Conservation (phyloP, 2,797 vertebrate species). For the Onychomys leucogaster region DNA sequence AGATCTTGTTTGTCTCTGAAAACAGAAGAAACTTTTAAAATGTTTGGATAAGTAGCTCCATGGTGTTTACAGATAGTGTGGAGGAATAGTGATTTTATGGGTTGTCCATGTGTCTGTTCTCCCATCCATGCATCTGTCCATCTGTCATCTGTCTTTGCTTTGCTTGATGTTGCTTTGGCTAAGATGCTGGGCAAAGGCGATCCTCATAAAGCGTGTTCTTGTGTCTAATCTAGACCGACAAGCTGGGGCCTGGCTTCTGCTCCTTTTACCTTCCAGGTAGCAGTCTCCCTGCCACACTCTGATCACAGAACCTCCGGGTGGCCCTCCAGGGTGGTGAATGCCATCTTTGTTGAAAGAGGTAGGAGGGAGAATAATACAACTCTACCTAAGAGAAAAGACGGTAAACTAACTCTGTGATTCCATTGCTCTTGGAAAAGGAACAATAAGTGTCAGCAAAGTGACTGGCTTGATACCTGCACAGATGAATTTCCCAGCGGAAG, state of each 20-base stretch:
- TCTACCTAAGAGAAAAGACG: constrained; percentile 64
- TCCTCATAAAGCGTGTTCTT: constrained; percentile 44
- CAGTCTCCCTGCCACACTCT: constrained; percentile 55
- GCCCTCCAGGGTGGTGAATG: constrained; percentile 65
- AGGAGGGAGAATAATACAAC: constrained; percentile 72
- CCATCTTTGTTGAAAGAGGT: constrained; percentile 71
- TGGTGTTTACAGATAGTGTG: neutral
- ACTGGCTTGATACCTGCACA: constrained; percentile 62
- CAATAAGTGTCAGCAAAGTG: constrained; percentile 75
- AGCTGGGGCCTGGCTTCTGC: neutral
- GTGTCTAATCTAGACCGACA: constrained; percentile 25
- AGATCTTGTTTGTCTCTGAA: neutral
- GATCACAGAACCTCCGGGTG: constrained; percentile 45
- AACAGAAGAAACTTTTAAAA: neutral
- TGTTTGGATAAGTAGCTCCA: neutral
- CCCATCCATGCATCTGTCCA: neutral
- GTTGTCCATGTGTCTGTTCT: neutral
- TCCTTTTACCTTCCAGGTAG: neutral
- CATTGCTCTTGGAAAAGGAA: constrained; percentile 79
- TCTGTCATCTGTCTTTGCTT: constrained; percentile 1
- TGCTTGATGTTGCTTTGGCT: constrained; percentile 24
- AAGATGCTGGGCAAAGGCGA: constrained; percentile 1
- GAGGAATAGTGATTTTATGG: neutral
- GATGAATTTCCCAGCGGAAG: constrained; percentile 78
- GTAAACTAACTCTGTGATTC: constrained; percentile 71